These are phyloP conservation scores for Oophaga sylvatica DNA, from an alignment of 2,797 vertebrate genomes.

Conservation along the genomic window DNA sequence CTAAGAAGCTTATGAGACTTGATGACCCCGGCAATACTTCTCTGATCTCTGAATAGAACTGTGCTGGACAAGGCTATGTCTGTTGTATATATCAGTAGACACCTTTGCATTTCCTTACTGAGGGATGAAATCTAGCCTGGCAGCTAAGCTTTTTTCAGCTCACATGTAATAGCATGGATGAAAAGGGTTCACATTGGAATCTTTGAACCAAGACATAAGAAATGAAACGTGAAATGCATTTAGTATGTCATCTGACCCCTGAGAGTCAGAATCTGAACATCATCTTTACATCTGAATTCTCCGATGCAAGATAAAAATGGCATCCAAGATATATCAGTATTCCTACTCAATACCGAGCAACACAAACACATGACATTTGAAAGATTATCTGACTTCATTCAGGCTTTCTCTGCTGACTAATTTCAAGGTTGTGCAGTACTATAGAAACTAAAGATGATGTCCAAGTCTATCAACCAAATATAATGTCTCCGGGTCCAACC, in stretches of 20 bases:
- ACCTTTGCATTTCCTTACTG: constrained; percentile 28
- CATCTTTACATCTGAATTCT: constrained; percentile 56
- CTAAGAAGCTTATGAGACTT: background rate
- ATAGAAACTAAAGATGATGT: background rate
- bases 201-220: constrained; percentile 62
- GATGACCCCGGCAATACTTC: constrained; percentile 20
- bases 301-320: constrained; percentile 46
- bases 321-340: background rate
- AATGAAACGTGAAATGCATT: constrained; percentile 63
- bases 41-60: constrained; percentile 26
- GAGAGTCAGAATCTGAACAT: constrained; percentile 58
- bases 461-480: background rate
- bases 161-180: background rate
- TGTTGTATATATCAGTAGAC: constrained; percentile 11
- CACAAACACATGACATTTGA: constrained; percentile 25
- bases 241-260: constrained; percentile 63
- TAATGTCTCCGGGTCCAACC: background rate
- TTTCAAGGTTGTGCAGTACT: background rate
- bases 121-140: constrained; percentile 29
- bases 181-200: constrained; percentile 40
- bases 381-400: constrained; percentile 12
- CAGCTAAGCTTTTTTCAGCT: background rate
- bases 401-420: constrained; percentile 8
- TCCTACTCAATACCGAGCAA: constrained; percentile 4
- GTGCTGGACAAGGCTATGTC: background rate